A percentile compares a stretch with the other conserved stretches of the same genome.
phyloP scores from a whole-genome alignment of 2,888 invertebrate species.

The Acrobasis repandana region DNA sequence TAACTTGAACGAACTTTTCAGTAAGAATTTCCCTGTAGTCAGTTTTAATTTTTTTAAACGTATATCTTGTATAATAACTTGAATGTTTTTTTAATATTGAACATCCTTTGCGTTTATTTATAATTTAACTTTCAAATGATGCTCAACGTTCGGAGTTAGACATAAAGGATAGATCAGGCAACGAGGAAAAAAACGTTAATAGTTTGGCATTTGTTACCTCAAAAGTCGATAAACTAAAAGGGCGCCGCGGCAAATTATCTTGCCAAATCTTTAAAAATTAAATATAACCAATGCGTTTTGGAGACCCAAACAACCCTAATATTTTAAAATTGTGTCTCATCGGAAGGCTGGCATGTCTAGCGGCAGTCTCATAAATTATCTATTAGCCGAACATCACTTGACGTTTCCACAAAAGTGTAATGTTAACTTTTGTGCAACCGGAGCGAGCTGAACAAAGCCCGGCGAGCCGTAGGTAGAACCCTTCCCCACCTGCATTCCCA shows the following conservation, averaged over 20 bases:
- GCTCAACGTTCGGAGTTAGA: neutral
- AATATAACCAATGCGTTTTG: slow-evolving; percentile 45
- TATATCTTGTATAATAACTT: too few species aligned
- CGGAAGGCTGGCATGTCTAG: slow-evolving; percentile 53
- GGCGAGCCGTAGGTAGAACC: slow-evolving; percentile 59
- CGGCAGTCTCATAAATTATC: slow-evolving; percentile 77
- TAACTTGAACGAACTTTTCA: too few species aligned
- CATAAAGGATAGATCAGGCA: neutral
- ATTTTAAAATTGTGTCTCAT: slow-evolving; percentile 63
- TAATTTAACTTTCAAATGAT: neutral
- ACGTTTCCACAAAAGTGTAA: slow-evolving; percentile 72
- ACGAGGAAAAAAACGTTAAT: slow-evolving; percentile 1
- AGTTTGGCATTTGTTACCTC: slow-evolving; percentile 12
- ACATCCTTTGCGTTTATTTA: too few species aligned
- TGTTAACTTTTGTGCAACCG: slow-evolving; percentile 78
- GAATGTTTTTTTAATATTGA: too few species aligned
- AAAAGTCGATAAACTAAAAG: slow-evolving; percentile 42
- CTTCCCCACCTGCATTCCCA: slow-evolving; percentile 82
- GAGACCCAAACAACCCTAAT: slow-evolving; percentile 71
- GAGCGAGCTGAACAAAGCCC: slow-evolving; percentile 39
- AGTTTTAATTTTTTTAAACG: too few species aligned
- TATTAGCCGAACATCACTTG: slow-evolving; percentile 77
- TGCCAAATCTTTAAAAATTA: slow-evolving; percentile 59
- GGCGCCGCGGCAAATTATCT: slow-evolving; percentile 60
- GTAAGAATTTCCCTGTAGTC: too few species aligned